Percentiles rank a stretch among this genome's conserved stretches.
These are phyloP conservation scores for Hoplodrina ambigua DNA, from an alignment of 2,888 invertebrate genomes.

Conservation along the genomic window DNA sequence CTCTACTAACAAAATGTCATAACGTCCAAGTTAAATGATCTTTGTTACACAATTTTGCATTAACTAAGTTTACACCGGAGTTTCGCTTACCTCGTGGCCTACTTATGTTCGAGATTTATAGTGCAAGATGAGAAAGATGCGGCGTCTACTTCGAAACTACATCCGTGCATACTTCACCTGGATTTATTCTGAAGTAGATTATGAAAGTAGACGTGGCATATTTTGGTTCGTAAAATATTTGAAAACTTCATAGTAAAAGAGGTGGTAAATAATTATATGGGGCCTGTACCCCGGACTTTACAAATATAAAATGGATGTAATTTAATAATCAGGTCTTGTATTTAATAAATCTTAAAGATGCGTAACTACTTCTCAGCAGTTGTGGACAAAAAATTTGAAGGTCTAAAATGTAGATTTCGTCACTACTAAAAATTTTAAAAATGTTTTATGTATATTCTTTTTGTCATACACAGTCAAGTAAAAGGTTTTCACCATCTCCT, in stretches of 20 bases:
- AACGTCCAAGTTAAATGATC: conserved; percentile 57
- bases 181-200: conserved; percentile 32
- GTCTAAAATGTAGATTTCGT: too few relatives aligned
- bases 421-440: too few relatives aligned
- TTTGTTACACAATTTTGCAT: conserved; percentile 58
- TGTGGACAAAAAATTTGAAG: too few relatives aligned
- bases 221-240: not conserved
- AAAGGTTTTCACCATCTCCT: too few relatives aligned
- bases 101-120: conserved; percentile 56
- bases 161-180: conserved; percentile 25
- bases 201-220: not conserved
- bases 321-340: too few relatives aligned
- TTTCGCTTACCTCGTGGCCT: conserved; percentile 50
- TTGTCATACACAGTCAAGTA: too few relatives aligned
- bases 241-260: not conserved
- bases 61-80: conserved; percentile 53
- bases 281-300: too few relatives aligned
- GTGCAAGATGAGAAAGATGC: conserved; percentile 37
- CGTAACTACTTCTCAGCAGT: too few relatives aligned
- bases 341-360: too few relatives aligned
- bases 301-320: too few relatives aligned
- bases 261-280: too few relatives aligned
- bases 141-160: conserved; percentile 31
- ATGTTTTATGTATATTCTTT: too few relatives aligned
- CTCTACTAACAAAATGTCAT: conserved; percentile 44